phyloP scores from a whole-genome alignment of 2,888 invertebrate genomes.

The Diaphora mendica region DNA sequence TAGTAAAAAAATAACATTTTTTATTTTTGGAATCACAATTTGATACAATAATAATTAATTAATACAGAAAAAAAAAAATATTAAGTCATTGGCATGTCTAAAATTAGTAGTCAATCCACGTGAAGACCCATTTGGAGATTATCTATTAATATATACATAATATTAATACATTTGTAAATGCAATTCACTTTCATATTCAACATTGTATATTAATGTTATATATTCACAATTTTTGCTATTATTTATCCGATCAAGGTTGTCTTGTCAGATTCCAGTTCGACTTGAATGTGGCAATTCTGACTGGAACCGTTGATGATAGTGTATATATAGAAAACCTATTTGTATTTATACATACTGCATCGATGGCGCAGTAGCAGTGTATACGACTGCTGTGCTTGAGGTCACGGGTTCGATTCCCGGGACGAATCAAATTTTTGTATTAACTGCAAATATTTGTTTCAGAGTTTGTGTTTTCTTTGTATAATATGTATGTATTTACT shows the following conservation, averaged over 20 bases:
- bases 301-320: not conserved
- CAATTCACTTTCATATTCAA: not conserved
- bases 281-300: not conserved
- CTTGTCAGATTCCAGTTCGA: not conserved
- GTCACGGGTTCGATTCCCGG: too few relatives aligned
- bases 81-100: not conserved
- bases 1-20: not conserved
- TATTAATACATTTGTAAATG: not conserved
- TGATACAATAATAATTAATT: not conserved
- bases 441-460: too few relatives aligned
- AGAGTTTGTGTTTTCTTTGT: too few relatives aligned
- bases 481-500: too few relatives aligned
- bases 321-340: not conserved
- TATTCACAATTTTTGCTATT: not conserved
- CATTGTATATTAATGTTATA: not conserved
- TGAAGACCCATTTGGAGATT: not conserved
- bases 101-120: not conserved
- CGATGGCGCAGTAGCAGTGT: too few relatives aligned
- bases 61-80: not conserved
- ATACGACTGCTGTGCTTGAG: too few relatives aligned
- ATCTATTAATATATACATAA: not conserved
- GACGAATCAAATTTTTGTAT: too few relatives aligned
- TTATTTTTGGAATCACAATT: not conserved
- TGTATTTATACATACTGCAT: not conserved
- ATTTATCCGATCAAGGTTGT: not conserved